Evolutionary conservation across 2,113 vertebrate species (phyloP).

Genomic region (Albula goreensis): DNA sequence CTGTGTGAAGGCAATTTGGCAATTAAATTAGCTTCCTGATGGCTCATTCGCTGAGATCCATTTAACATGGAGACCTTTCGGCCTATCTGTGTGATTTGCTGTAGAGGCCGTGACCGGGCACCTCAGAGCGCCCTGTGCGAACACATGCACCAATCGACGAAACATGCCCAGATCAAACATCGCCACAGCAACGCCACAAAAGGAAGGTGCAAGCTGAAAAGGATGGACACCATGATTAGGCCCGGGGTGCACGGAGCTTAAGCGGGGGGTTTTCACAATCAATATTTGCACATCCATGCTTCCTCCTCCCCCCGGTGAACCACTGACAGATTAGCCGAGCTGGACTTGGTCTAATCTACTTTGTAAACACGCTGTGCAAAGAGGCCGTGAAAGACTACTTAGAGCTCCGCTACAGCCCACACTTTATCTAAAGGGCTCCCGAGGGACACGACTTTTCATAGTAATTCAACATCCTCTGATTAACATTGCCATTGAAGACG

Average conservation of each 20-base stretch:
- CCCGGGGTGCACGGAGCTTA: conserved; percentile 23
- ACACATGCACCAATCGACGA: not conserved
- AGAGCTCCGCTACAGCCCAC: conserved; percentile 25
- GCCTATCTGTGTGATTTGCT: conserved; percentile 1
- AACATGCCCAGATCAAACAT: conserved; percentile 7
- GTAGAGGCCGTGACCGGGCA: not conserved
- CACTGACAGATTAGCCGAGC: conserved; percentile 55
- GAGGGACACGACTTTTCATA: conserved; percentile 35
- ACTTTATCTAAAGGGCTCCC: conserved; percentile 33
- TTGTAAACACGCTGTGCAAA: conserved; percentile 63
- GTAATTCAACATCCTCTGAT: conserved; percentile 43
- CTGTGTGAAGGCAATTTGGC: not conserved
- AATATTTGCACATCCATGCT: conserved; percentile 45
- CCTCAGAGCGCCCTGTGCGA: not conserved
- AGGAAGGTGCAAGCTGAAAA: not conserved
- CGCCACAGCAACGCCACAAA: not conserved
- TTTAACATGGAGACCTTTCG: not conserved
- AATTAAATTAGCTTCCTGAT: not conserved
- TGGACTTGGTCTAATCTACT: conserved; percentile 62
- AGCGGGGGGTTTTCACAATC: conserved; percentile 30
- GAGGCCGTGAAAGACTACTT: conserved; percentile 48
- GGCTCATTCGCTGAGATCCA: not conserved
- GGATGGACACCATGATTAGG: conserved; percentile 24
- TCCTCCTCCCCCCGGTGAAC: conserved; percentile 25
- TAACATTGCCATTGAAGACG: conserved; percentile 21